Conservation (phyloP, 1,140 invertebrate genomes). For the Sinonovacula constricta region DNA sequence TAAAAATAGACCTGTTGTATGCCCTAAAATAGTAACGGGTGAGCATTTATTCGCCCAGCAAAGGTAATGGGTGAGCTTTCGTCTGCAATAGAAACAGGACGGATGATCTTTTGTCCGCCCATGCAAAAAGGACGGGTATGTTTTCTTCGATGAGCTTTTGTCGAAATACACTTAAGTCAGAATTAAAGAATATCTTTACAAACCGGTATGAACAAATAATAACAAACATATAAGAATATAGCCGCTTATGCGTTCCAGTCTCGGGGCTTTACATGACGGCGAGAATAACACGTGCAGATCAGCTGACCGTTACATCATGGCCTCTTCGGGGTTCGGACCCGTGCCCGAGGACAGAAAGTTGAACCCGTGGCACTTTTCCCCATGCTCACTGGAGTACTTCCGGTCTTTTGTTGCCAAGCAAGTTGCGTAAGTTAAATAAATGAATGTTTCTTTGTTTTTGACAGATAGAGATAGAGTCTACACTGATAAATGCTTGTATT, state of each 20-base stretch:
- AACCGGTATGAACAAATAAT: too few relatives aligned
- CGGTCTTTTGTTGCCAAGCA: slow-evolving; percentile 53
- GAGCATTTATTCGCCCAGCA: too few relatives aligned
- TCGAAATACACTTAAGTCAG: too few relatives aligned
- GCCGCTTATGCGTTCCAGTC: slow-evolving; percentile 64
- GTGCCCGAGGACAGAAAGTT: slow-evolving; percentile 52
- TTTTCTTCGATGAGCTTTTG: slow-evolving; percentile 69
- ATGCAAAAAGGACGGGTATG: slow-evolving; percentile 64
- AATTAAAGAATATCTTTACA: too few relatives aligned
- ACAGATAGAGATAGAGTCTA: too few relatives aligned
- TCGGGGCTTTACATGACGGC: slow-evolving; percentile 71
- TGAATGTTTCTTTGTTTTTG: too few relatives aligned
- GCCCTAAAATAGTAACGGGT: too few relatives aligned
- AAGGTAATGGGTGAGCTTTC: too few relatives aligned
- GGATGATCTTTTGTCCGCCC: slow-evolving; percentile 43
- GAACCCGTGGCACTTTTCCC: slow-evolving; percentile 72
- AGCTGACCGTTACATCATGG: slow-evolving; percentile 70
- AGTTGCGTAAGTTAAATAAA: slow-evolving; percentile 36
- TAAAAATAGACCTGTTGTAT: too few relatives aligned
- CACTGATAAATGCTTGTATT: too few relatives aligned
- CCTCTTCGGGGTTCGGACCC: slow-evolving; percentile 52
- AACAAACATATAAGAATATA: too few relatives aligned
- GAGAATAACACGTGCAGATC: slow-evolving; percentile 66
- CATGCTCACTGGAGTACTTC: slow-evolving; percentile 66
- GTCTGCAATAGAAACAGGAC: too few relatives aligned